Percentiles rank a stretch among this genome's conserved stretches.
Conservation (phyloP, 1,140 invertebrate species). For the Platyscapa corneri region DNA sequence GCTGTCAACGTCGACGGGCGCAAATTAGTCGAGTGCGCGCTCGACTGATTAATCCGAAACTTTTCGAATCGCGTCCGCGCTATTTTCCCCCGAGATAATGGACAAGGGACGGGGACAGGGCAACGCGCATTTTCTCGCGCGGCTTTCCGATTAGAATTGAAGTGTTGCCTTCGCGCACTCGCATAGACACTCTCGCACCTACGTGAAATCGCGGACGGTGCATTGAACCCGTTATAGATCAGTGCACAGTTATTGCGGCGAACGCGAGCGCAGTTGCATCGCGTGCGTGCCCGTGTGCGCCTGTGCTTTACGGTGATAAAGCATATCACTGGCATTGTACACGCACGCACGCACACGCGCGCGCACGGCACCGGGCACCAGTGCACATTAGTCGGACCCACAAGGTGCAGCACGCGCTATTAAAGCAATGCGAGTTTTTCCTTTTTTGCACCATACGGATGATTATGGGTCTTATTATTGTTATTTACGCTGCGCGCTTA, state of each 20-base stretch:
- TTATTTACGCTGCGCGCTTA: constrained; percentile 20
- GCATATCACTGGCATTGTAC: constrained; percentile 41
- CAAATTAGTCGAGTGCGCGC: too few species aligned
- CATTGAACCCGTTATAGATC: constrained; percentile 52
- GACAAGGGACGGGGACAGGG: not conserved
- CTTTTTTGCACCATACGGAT: constrained; percentile 2
- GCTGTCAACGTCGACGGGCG: not conserved
- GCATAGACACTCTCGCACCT: not conserved
- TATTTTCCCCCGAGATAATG: not conserved
- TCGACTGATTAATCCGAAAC: not conserved
- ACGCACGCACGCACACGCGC: not conserved
- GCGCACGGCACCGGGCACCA: not conserved
- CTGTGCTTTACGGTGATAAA: constrained; percentile 27
- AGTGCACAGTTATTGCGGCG: constrained; percentile 45
- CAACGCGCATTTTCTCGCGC: too few species aligned
- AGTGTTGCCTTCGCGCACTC: not conserved
- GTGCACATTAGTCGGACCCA: not conserved
- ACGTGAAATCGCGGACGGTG: constrained; percentile 43
- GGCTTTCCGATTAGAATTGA: not conserved
- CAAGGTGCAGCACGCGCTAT: not conserved
- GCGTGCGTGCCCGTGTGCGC: not conserved
- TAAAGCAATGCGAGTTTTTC: not conserved
- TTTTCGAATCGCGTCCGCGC: too few species aligned
- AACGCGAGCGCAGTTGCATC: not conserved
- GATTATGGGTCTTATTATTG: constrained; percentile 25